These are phyloP conservation scores for Drosophila borborema DNA, from an alignment of 2,888 invertebrate genomes.

Conservation along the genomic window DNA sequence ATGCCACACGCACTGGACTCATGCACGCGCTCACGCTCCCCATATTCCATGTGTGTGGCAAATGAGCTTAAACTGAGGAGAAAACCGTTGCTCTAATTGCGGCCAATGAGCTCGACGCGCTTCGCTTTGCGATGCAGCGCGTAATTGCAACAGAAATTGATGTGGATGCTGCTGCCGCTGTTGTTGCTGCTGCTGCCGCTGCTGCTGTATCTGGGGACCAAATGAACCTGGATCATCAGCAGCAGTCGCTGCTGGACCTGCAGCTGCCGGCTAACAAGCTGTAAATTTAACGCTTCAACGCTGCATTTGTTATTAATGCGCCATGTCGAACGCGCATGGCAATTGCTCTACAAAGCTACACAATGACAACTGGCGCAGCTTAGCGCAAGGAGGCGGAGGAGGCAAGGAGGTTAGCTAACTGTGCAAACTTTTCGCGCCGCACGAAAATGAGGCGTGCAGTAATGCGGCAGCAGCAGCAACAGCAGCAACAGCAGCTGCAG, in stretches of 20 bases:
- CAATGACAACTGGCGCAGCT: slow-evolving; percentile 62
- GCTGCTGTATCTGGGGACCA: slow-evolving; percentile 37
- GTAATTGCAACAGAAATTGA: slow-evolving; percentile 75
- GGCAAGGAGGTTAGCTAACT: slow-evolving; percentile 30
- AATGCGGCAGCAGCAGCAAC: slow-evolving; percentile 31
- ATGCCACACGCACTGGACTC: slow-evolving; percentile 35
- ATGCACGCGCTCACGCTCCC: slow-evolving; percentile 13
- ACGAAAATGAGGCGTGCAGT: slow-evolving; percentile 72
- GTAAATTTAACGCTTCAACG: slow-evolving; percentile 82
- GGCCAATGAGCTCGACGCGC: slow-evolving; percentile 66
- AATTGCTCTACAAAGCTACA: slow-evolving; percentile 73
- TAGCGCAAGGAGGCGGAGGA: neutral
- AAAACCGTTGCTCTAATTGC: slow-evolving; percentile 79
- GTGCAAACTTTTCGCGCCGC: slow-evolving; percentile 74
- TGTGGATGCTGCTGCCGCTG: slow-evolving; percentile 41
- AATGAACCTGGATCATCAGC: slow-evolving; percentile 33
- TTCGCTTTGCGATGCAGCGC: slow-evolving; percentile 58
- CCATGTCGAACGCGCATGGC: slow-evolving; percentile 61
- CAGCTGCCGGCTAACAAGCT: slow-evolving; percentile 77
- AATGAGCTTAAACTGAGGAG: slow-evolving; percentile 69
- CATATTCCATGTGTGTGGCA: slow-evolving; percentile 71
- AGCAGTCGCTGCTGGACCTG: slow-evolving; percentile 16
- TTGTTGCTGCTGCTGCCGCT: slow-evolving; percentile 23
- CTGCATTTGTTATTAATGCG: slow-evolving; percentile 66
- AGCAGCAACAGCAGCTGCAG: neutral